Conservation (phyloP, 2,797 vertebrate genomes). For the Psittacula derbiana region DNA sequence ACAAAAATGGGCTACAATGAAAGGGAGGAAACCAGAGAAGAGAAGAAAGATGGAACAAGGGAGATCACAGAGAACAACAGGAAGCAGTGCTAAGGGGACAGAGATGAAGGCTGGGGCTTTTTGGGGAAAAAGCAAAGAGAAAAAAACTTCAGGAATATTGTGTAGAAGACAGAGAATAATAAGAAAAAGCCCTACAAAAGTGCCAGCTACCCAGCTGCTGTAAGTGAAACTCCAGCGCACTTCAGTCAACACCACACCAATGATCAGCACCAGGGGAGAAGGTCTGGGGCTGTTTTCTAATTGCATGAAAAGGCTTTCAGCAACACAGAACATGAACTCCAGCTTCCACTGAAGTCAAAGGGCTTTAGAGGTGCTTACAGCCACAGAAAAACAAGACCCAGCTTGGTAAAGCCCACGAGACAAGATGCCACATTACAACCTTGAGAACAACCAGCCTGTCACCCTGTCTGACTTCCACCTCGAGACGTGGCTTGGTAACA, state of each 20-base stretch:
- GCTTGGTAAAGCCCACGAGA: not conserved
- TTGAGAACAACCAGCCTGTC: not conserved
- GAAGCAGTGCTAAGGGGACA: not conserved
- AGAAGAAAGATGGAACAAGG: conserved; percentile 56
- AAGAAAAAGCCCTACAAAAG: not conserved
- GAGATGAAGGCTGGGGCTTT: not conserved
- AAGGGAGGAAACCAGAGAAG: conserved; percentile 55
- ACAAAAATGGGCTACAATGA: conserved; percentile 28
- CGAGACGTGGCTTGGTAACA: not conserved
- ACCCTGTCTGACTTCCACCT: not conserved
- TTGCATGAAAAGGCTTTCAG: not conserved
- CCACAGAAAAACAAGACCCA: not conserved
- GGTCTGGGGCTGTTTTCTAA: not conserved
- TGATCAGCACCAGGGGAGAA: not conserved
- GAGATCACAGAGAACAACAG: conserved; percentile 36
- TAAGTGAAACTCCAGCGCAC: not conserved
- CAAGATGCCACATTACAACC: not conserved
- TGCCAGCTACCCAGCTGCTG: conserved; percentile 35
- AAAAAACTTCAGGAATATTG: conserved; percentile 5
- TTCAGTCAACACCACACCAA: not conserved
- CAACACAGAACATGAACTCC: not conserved
- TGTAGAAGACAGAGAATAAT: not conserved
- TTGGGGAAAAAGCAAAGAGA: not conserved
- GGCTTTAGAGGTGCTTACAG: not conserved
- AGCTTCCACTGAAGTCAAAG: not conserved